phyloP scores from a whole-genome alignment of 2,113 vertebrate genomes.

The Myanophis thanlyinensis region DNA sequence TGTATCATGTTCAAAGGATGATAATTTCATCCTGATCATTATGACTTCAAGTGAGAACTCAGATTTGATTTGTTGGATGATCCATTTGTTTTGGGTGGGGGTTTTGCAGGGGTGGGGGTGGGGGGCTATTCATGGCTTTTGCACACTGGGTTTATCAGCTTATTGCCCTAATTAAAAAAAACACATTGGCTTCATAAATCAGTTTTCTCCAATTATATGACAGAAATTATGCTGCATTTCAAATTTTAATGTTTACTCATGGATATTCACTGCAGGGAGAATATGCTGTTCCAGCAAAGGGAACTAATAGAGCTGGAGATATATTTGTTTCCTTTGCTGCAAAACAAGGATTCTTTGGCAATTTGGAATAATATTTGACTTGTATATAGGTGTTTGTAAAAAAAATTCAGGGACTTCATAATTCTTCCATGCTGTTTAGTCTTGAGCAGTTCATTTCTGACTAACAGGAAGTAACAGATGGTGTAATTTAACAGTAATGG shows the following conservation, averaged over 20 bases:
- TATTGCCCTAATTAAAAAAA: neutral
- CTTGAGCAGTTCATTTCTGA: conserved; percentile 22
- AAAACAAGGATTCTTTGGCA: conserved; percentile 23
- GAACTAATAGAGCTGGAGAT: neutral
- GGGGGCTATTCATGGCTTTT: neutral
- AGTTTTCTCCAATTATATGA: neutral
- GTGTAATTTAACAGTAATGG: conserved; percentile 22
- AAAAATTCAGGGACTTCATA: conserved; percentile 15
- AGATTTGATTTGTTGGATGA: neutral
- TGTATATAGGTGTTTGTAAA: conserved; percentile 19
- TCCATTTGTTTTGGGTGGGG: neutral
- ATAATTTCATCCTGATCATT: neutral
- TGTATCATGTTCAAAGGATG: neutral
- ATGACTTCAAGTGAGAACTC: neutral
- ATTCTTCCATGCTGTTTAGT: conserved; percentile 25
- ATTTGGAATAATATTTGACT: conserved; percentile 17
- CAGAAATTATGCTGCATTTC: neutral
- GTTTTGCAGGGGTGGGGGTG: no score
- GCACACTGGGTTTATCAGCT: neutral
- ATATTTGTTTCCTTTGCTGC: conserved; percentile 13
- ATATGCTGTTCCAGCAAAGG: conserved; percentile 20
- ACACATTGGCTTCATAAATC: neutral
- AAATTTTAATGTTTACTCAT: conserved; percentile 3
- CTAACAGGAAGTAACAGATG: conserved; percentile 28
- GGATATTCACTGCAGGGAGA: neutral